phyloP scores from a whole-genome alignment of 1,140 invertebrate genomes.

The Philopotamus ludificatus region DNA sequence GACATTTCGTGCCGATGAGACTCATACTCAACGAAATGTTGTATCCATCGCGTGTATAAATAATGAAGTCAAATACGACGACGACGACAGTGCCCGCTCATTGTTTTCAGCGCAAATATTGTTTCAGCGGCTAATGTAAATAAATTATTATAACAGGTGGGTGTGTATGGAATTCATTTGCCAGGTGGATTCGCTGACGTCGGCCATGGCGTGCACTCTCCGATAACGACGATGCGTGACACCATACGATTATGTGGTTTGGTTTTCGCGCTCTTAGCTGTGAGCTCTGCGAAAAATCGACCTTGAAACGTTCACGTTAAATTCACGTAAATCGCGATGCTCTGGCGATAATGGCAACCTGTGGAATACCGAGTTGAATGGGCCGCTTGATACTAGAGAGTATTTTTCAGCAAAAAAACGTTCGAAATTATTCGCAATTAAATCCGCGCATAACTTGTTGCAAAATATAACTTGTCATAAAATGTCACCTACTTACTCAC shows the following conservation, averaged over 20 bases:
- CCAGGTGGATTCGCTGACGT: background rate
- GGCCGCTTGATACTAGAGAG: too few species aligned
- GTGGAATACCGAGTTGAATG: too few species aligned
- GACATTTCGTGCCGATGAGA: background rate
- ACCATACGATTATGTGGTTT: background rate
- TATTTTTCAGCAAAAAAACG: too few species aligned
- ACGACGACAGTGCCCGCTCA: background rate
- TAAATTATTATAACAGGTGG: conserved; percentile 9
- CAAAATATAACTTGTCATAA: too few species aligned
- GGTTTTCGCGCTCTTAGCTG: too few species aligned
- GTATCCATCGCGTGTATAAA: background rate
- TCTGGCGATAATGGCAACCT: too few species aligned
- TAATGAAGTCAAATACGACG: background rate
- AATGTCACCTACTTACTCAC: too few species aligned
- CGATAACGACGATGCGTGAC: background rate
- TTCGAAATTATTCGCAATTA: too few species aligned
- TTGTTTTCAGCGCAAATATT: background rate
- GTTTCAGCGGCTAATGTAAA: conserved; percentile 4
- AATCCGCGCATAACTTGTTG: too few species aligned
- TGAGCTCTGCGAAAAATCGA: too few species aligned
- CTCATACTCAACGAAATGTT: background rate
- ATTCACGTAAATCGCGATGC: too few species aligned
- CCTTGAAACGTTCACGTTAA: too few species aligned
- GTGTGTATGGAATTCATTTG: background rate
- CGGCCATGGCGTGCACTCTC: background rate